A percentile compares a stretch with the other conserved stretches of the same genome.
Conservation (phyloP, 2,888 invertebrate species). For the Aricia artaxerxes region DNA sequence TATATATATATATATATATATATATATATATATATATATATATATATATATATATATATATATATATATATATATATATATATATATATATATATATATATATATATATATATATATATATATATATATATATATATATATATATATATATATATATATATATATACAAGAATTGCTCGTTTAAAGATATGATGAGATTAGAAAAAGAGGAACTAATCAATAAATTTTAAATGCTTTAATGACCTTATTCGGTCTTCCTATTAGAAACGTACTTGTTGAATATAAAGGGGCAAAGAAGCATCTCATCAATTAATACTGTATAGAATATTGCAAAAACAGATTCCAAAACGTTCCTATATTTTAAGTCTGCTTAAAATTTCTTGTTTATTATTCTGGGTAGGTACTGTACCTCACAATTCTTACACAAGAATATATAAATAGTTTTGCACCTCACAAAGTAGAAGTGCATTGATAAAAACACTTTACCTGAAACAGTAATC, state of each 20-base stretch:
- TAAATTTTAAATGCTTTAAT: not conserved
- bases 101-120: too few species aligned
- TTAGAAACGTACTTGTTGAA: not conserved
- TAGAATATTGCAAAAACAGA: not conserved
- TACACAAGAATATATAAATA: not conserved
- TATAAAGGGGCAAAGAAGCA: not conserved
- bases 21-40: too few species aligned
- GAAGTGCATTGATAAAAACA: constrained; percentile 21
- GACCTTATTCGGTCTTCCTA: not conserved
- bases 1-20: too few species aligned
- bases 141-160: too few species aligned
- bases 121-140: too few species aligned
- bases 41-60: too few species aligned
- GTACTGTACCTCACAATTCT: not conserved
- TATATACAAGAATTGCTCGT: too few species aligned
- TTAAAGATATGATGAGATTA: not conserved
- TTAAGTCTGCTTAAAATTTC: too few species aligned
- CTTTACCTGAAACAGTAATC: constrained; percentile 11
- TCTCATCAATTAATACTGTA: too few species aligned
- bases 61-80: too few species aligned
- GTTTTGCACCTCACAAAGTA: not conserved
- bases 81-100: too few species aligned
- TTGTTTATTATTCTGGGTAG: too few species aligned
- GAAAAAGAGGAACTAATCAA: not conserved
- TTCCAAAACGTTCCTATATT: not conserved